Evolutionary conservation across 1,140 invertebrate species (phyloP).

Genomic region (Drosophila azteca): DNA sequence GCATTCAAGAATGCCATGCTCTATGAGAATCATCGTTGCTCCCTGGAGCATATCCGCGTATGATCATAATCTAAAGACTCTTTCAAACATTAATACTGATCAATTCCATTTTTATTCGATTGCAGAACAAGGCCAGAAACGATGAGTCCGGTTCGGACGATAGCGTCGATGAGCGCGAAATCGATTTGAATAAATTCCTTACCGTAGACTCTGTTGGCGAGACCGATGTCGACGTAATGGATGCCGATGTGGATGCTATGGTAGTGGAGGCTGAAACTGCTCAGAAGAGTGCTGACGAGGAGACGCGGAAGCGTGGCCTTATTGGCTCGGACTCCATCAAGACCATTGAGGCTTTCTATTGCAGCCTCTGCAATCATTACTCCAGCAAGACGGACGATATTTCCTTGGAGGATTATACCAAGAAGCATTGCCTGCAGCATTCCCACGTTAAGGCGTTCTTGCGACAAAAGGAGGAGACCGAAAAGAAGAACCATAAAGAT

Average conservation of each 20-base stretch:
- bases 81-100: neutral
- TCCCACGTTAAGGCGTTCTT: constrained; percentile 89
- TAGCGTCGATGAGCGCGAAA: constrained; percentile 89
- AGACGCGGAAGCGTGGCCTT: constrained; percentile 88
- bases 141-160: constrained; percentile 84
- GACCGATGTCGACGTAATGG: constrained; percentile 87
- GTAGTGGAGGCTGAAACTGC: constrained; percentile 69
- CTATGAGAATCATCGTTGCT: constrained; percentile 91
- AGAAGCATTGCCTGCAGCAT: constrained; percentile 88
- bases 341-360: constrained; percentile 89
- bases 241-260: constrained; percentile 74
- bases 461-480: constrained; percentile 89
- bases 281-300: constrained; percentile 87
- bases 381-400: constrained; percentile 87
- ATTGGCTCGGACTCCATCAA: constrained; percentile 91
- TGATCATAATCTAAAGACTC: constrained; percentile 1
- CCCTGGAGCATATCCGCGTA: constrained; percentile 91
- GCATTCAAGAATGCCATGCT: constrained; percentile 91
- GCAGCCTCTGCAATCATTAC: constrained; percentile 90
- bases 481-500: constrained; percentile 83
- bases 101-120: constrained; percentile 1
- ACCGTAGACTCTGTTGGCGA: constrained; percentile 93
- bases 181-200: constrained; percentile 92
- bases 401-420: constrained; percentile 85
- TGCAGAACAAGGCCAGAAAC: constrained; percentile 86